Percentiles rank a stretch among this genome's conserved stretches.
phyloP scores from a whole-genome alignment of 2,113 vertebrate genomes.

The Egretta garzetta region DNA sequence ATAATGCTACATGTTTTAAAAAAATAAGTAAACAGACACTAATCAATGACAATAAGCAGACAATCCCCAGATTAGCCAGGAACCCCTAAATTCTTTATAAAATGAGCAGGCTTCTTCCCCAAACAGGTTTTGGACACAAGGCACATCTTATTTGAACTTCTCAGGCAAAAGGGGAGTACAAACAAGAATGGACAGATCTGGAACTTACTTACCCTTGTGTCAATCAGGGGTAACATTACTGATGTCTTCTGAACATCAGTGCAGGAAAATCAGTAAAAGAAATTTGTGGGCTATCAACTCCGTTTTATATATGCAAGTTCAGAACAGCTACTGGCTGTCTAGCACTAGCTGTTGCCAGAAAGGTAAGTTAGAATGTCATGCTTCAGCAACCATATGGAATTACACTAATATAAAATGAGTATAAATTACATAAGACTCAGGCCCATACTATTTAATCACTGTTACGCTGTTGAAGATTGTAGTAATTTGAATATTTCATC shows the following conservation, averaged over 20 bases:
- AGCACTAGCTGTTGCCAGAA: not conserved
- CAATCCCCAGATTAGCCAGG: not conserved
- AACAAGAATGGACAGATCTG: not conserved
- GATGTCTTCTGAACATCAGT: not conserved
- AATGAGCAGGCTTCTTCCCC: not conserved
- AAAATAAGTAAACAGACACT: not conserved
- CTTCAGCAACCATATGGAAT: not conserved
- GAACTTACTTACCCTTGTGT: not conserved
- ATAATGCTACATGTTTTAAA: not conserved
- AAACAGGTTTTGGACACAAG: not conserved
- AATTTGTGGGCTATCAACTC: not conserved
- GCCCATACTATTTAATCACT: not conserved
- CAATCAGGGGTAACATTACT: not conserved
- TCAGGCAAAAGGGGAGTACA: not conserved
- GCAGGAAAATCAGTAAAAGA: not conserved
- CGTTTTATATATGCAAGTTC: not conserved
- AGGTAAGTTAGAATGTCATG: not conserved
- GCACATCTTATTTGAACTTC: not conserved
- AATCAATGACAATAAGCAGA: not conserved
- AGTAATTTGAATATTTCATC: not conserved
- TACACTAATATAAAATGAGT: not conserved
- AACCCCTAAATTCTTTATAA: not conserved
- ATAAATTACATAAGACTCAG: not conserved
- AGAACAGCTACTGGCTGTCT: not conserved
- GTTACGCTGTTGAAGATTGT: not conserved